Evolutionary conservation across 2,888 invertebrate species (phyloP).

Genomic region (Morpho helenor): DNA sequence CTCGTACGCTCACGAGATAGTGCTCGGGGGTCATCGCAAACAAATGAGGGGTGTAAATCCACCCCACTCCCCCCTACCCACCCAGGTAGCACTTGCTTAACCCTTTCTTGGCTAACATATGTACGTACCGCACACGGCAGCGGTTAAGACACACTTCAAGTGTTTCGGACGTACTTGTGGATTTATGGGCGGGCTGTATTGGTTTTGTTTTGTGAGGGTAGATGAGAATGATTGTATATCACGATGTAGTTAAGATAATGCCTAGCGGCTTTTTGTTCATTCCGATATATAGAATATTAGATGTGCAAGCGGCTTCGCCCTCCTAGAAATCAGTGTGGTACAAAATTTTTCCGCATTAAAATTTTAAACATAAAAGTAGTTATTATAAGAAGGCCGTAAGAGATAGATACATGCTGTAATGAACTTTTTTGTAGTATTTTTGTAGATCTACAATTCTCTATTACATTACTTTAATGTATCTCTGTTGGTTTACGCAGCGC

Average conservation of each 20-base stretch:
- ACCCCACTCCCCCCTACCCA: conserved; percentile 42
- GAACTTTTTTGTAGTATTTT: no score
- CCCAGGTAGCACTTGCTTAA: conserved; percentile 67
- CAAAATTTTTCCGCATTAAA: no score
- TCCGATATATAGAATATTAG: background rate
- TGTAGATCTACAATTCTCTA: no score
- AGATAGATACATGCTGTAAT: no score
- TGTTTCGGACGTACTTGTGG: conserved; percentile 67
- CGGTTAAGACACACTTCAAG: conserved; percentile 72
- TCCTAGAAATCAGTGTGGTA: no score
- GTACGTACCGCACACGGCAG: conserved; percentile 42
- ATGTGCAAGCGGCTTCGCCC: no score
- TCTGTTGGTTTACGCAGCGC: no score
- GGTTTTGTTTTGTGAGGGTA: conserved; percentile 53
- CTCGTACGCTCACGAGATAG: conserved; percentile 55
- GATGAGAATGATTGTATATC: conserved; percentile 11
- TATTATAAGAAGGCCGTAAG: no score
- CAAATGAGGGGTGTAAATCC: conserved; percentile 84
- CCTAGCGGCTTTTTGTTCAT: conserved; percentile 3
- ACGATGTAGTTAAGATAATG: conserved; percentile 13
- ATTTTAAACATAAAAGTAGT: no score
- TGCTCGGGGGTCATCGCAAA: conserved; percentile 82
- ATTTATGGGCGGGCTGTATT: conserved; percentile 71
- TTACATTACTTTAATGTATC: no score
- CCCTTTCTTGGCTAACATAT: conserved; percentile 76